Evolutionary conservation across 2,113 vertebrate species (phyloP).

Genomic region (Martes martes): DNA sequence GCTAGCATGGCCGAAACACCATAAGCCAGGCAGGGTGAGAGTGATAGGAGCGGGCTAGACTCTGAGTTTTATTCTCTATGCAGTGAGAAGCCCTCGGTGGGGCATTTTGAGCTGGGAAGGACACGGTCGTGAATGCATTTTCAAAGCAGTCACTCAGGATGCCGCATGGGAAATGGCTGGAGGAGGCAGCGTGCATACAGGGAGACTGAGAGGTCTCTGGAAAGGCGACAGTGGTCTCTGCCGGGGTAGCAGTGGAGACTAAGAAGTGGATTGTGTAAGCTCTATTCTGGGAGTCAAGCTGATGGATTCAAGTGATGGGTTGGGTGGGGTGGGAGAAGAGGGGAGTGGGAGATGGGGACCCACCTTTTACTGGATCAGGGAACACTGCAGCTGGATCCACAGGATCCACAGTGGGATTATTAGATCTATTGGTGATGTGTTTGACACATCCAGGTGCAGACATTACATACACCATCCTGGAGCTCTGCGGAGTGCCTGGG

Average conservation of each 20-base stretch:
- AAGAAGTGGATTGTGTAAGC: not conserved
- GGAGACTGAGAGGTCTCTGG: not conserved
- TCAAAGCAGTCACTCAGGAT: not conserved
- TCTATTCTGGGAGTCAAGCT: not conserved
- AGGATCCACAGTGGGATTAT: not conserved
- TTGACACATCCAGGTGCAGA: not conserved
- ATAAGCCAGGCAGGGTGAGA: not conserved
- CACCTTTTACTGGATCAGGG: not conserved
- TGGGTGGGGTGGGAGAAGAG: not conserved
- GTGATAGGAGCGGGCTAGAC: too few relatives aligned
- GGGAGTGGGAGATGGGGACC: not conserved
- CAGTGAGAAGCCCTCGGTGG: not conserved
- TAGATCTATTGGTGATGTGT: too few relatives aligned
- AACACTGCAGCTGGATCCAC: fast-evolving
- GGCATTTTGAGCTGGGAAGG: not conserved
- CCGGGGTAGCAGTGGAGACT: not conserved
- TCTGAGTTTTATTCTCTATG: not conserved
- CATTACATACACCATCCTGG: too few relatives aligned
- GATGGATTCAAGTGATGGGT: not conserved
- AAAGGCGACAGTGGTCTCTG: not conserved
- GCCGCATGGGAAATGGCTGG: fast-evolving
- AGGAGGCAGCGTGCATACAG: too few relatives aligned
- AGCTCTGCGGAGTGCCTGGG: not conserved
- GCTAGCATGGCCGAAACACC: not conserved
- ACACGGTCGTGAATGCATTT: not conserved